Percentiles rank a stretch among this genome's conserved stretches.
Conservation (phyloP, 2,888 invertebrate species). For the Sphaerophoria rueppellii region DNA sequence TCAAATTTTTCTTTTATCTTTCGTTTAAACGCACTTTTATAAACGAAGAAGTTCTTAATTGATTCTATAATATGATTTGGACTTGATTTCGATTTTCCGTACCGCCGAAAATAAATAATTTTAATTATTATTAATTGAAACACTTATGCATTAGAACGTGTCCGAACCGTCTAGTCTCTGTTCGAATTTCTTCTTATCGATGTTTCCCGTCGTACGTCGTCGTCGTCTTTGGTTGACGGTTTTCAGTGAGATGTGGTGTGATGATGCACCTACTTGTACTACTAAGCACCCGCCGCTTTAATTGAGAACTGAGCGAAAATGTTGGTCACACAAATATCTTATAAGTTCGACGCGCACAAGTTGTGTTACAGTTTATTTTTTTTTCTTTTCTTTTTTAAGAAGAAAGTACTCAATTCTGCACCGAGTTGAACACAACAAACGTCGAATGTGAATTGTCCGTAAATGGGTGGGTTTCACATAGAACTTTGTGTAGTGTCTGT, state of each 20-base stretch:
- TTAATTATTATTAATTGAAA: not conserved
- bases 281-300: slow-evolving; percentile 23
- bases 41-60: no score
- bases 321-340: slow-evolving; percentile 62
- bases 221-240: no score
- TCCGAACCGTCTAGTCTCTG: slow-evolving; percentile 9
- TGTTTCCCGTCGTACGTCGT: no score
- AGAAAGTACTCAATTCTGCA: slow-evolving; percentile 10
- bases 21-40: slow-evolving; percentile 18
- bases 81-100: no score
- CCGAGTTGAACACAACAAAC: not conserved
- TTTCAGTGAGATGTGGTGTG: slow-evolving; percentile 3
- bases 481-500: no score
- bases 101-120: slow-evolving; percentile 5
- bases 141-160: no score
- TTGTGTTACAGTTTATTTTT: slow-evolving; percentile 16
- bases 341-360: slow-evolving; percentile 66
- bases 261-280: slow-evolving; percentile 29
- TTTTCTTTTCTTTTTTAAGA: slow-evolving; percentile 10
- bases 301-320: slow-evolving; percentile 64
- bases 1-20: slow-evolving; percentile 22
- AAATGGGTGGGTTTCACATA: not conserved
- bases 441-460: not conserved
- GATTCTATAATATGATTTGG: no score
- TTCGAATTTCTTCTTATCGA: slow-evolving; percentile 26